Evolutionary conservation across 2,888 invertebrate species (phyloP), one percentile per base, ranked within the genome.

Genomic region (Byasa hedistus): DNA sequence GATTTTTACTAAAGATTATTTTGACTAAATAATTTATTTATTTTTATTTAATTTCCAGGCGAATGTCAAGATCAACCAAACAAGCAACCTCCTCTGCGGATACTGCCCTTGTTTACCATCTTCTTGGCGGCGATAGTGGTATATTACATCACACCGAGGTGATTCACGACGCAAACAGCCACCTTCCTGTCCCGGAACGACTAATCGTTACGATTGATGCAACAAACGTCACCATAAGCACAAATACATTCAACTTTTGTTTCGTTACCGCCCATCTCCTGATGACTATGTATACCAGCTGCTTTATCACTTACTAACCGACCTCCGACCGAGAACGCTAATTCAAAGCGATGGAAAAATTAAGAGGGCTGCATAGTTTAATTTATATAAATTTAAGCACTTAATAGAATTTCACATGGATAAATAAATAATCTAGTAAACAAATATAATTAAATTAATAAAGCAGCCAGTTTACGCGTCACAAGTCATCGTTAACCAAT

Each of bases 21-120:
- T 12, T 52, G 52, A 19, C 2, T 21, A 52, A 54, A 12, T 54
- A 54, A 27, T 27, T 32, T 19, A 27, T 32, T 19, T 32, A 10
- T 56, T 27, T 57, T 17, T 57, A 22, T 32, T 55, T 23, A 19
- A 56, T 61, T 61, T 65, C 7, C 91, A 95, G 95, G 95, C 75
- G 94, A 94, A 83, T 95, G 95, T 85, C 93, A 89, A 82, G 91
- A 90, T 71, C 82, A 85, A 69, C 83, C 87, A 57, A 90, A 79
- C 76, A 75, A 77, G 57, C 85, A 87, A 69, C 78, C 83, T 19
- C 71, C 76, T n/a, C 72, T 77, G 57, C 79, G 82, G 72, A 78
- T 83, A 80, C 76, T 83, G 22, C 75, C 82, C 19, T 75, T 77
- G 7, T 73, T 78, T 65, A 72, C 81, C 27, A 66, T 83, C 66